phyloP scores from a whole-genome alignment of 2,888 invertebrate species.

The Amblyjoppa proteus region DNA sequence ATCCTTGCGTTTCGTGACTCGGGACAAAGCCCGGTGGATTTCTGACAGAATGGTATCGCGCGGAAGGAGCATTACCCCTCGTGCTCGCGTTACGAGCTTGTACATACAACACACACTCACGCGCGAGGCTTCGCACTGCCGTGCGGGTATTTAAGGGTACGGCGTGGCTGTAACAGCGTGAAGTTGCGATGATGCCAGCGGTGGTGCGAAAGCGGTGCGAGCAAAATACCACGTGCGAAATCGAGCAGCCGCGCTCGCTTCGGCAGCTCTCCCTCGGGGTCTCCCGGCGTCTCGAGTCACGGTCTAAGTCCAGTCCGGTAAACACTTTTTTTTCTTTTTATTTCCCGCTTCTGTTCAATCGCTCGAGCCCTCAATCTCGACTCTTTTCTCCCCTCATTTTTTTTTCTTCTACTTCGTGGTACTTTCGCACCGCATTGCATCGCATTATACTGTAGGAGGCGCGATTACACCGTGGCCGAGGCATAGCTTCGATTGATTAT shows the following conservation, averaged over 20 bases:
- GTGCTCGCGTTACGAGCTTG: slow-evolving; percentile 63
- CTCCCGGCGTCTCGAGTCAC: slow-evolving; percentile 43
- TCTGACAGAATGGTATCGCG: slow-evolving; percentile 84
- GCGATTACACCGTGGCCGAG: slow-evolving; percentile 13
- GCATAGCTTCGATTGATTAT: slow-evolving; percentile 78
- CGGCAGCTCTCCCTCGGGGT: slow-evolving; percentile 9
- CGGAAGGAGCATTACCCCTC: slow-evolving; percentile 82
- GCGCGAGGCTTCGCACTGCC: slow-evolving; percentile 7
- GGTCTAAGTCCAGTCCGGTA: slow-evolving; percentile 62
- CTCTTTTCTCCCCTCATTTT: background rate
- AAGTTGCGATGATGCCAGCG: slow-evolving; percentile 26
- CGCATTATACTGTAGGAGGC: slow-evolving; percentile 9
- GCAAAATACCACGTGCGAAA: slow-evolving; percentile 46
- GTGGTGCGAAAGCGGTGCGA: slow-evolving; percentile 39
- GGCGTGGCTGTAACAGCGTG: slow-evolving; percentile 3
- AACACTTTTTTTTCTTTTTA: slow-evolving; percentile 60
- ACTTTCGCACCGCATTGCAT: slow-evolving; percentile 15
- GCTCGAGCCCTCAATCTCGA: background rate
- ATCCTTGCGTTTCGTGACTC: slow-evolving; percentile 84
- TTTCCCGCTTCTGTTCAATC: slow-evolving; percentile 58
- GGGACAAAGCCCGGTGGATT: slow-evolving; percentile 84
- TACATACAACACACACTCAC: slow-evolving; percentile 32
- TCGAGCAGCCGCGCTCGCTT: slow-evolving; percentile 43
- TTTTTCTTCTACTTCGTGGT: slow-evolving; percentile 2
- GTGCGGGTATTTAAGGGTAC: slow-evolving; percentile 31